Evolutionary conservation across 1,140 invertebrate genomes (phyloP).

Genomic region (Megalopta genalis): DNA sequence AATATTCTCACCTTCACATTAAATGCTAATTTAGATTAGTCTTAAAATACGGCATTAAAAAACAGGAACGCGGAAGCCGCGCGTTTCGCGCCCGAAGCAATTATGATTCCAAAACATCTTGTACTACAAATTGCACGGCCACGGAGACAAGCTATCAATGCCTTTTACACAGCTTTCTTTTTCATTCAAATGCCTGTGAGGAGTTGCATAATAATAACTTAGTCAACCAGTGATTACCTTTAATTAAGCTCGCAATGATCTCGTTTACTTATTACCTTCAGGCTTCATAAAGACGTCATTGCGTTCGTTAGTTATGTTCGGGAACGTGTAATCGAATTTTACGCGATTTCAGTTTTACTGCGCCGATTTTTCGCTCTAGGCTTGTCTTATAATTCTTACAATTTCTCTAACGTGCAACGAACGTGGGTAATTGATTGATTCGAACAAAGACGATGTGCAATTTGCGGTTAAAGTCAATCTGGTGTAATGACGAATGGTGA

Average conservation of each 20-base stretch:
- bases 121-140: not conserved
- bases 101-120: not conserved
- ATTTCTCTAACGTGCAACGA: too few species aligned
- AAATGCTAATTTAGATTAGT: too few species aligned
- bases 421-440: too few species aligned
- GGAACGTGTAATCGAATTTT: not conserved
- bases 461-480: too few species aligned
- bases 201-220: not conserved
- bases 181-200: not conserved
- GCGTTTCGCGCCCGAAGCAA: not conserved
- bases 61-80: not conserved
- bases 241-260: slow-evolving; percentile 31
- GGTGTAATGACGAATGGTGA: too few species aligned
- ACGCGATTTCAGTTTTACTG: not conserved
- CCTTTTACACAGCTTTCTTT: not conserved
- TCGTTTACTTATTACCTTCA: not conserved
- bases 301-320: not conserved
- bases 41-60: not conserved
- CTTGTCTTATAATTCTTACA: not conserved
- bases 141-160: not conserved
- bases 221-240: not conserved
- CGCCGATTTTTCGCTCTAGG: not conserved
- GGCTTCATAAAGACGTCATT: slow-evolving; percentile 18
- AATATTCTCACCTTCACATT: too few species aligned
- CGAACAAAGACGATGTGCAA: too few species aligned